Base-by-base conservation (phyloP, 2,888 invertebrate species). In the Chrysolina americana region DNA sequence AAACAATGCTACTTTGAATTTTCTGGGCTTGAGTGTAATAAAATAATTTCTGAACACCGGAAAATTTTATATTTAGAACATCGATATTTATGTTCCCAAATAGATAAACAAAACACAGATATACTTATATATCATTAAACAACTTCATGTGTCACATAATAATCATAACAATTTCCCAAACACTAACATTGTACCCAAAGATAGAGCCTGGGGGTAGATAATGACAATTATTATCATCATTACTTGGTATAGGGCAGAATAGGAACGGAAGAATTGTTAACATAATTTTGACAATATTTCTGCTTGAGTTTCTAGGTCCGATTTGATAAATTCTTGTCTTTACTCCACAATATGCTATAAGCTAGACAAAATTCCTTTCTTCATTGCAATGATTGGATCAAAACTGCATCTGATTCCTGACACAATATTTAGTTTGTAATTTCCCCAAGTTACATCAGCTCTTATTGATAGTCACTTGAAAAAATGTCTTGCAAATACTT, bases 401-500 rank as follows among this genome's bases (percentile, higher is more conserved):
- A 53, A 53, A 11, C 21, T 53, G 11, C 13, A 59, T 59, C n/a
- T n/a, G n/a, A 6, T n/a, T 59, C 9, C 17, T 36, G 9, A 17
- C 36, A 28, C 17, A 28, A n/a, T n/a, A 53, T 36, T 36, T 36
- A 53, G 15, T 59, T 59, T 9, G 17, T 28, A 28, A 56, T 56
- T n/a, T 36, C 59, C 28, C 5, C 9, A 1, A 36, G 59, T 59
- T 59, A 59, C 36, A 59, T 36, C 59, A 59, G 28, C 13, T 8
- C 28, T n/a, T 9, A 36, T 36, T 28, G 1, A 2, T n/a, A 59
- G 28, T 59, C 9, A 23, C 17, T 66, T 41, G 65, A 47, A 41
- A 65, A 65, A 68, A 78, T 87, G 53, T 23, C 65, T 41, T 36
- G 66, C 50, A 66, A 50, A 17, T 50, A 28, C 17, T 44, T 23